Base-by-base conservation (phyloP, 2,797 vertebrate genomes). In the Anguilla obscura region DNA sequence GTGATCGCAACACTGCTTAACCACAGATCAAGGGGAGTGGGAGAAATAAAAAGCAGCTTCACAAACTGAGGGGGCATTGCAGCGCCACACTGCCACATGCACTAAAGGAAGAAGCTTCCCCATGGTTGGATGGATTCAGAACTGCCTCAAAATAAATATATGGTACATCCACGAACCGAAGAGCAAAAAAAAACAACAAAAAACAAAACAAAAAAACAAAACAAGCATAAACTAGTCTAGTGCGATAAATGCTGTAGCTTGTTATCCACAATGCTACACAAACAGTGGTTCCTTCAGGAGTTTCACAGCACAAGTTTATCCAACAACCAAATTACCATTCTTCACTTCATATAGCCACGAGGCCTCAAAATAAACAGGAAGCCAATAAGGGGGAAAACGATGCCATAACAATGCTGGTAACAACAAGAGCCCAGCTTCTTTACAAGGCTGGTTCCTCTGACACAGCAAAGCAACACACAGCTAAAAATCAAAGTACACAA, bases 321-420 rank as follows among this genome's bases (percentile, higher is more conserved):
- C 54, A 85, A 58, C 84, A 58, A 54, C 84, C 18, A 60, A 66
- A 86, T 63, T n/a, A n/a, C 58, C 63, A 86, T 50, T 74, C 66
- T 86, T 86, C 63, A 86, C 50, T 58, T 85, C 16, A 36, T 33
- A 66, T 18, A 66, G 21, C 54, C 63, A 86, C 45, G 12, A 86
- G n/a, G 63, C 60, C 85, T 86, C 69, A 71, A 74, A 86, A 71
- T 50, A 86, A 71, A 74, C 85, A 71, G 63, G 85, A 86, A 86
- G 66, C 63, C 40, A 69, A 86, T 30, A 85, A 74, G 63, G 24
- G 45, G 85, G 33, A 66, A 86, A 86, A 48, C 12, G 5, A 86
- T 74, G 45, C 58, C 58, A 50, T 74, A 54, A 27, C 45, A 86
- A 52, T 50, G 71, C 40, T 50, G 63, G 36, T 69, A 66, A 69